Base-by-base conservation (phyloP, 1,140 invertebrate genomes). In the Gryon sp. region DNA sequence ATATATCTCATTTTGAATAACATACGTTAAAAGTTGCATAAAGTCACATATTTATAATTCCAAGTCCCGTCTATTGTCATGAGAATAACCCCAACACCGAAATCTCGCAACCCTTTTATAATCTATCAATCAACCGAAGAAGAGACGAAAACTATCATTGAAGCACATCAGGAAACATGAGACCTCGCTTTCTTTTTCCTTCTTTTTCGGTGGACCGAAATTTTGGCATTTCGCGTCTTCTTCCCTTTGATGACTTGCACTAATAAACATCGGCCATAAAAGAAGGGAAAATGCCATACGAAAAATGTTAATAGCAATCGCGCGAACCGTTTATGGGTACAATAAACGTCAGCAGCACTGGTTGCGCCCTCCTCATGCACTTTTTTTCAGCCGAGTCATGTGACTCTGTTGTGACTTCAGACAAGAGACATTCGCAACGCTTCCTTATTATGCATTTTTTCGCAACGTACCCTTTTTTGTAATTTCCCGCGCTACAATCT, bases 401-500 rank as follows among this genome's bases (percentile, higher is more conserved):
- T 38, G 36, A 50, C 16, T 72, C 40, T 24, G 52, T 76, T 65
- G 30, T 46, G 19, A 15, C 20, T 7, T 28, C 34, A 78, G 41
- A 20, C 41, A 19, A 52, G 38, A 45, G 11, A 53, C 50, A 57
- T 55, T 69, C 60, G 74, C 45, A 41, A 43, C 53, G 45, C 52
- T 43, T 41, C 5, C 74, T 79, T 76, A 80, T 81, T 81, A 80
- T 80, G 74, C 65, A 80, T 76, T 79, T 82, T 78, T 76, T 59
- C 55, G 26, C 34, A 69, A 68, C 24, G n/a, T 53, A 62, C 73
- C 75, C 74, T 74, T 80, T 75, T 70, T 48, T 19, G 40, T 52
- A 55, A 80, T 83, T 78, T 59, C 26, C 70, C 75, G 74, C 59
- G n/a, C 50, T 53, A 45, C 38, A 40, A 80, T 79, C 40, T 40